Evolutionary conservation across 2,113 vertebrate genomes (phyloP).

Genomic region (Myxocyprinus asiaticus): DNA sequence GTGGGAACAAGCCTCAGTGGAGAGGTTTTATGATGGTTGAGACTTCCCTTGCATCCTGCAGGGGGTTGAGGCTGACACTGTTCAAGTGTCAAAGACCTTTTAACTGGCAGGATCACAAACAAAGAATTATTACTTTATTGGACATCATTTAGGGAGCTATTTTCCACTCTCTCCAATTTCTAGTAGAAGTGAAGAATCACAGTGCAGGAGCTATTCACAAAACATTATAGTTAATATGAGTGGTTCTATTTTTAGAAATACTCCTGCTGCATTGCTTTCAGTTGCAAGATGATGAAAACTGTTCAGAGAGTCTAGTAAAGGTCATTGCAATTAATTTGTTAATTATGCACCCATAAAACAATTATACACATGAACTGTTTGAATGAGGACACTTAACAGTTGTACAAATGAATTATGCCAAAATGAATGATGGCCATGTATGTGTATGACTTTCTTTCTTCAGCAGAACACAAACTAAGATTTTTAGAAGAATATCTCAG

Average conservation of each 20-base stretch:
- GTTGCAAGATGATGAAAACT: neutral
- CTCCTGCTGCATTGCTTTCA: neutral
- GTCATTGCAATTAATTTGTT: constrained; percentile 29
- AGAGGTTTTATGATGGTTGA: constrained; percentile 72
- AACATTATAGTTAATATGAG: constrained; percentile 14
- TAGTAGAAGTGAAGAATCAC: constrained; percentile 15
- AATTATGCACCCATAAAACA: constrained; percentile 52
- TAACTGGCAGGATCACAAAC: constrained; percentile 62
- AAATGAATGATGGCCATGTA: neutral
- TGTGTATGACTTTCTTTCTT: constrained; percentile 5
- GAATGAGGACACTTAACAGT: constrained; percentile 17
- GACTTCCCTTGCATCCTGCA: constrained; percentile 77
- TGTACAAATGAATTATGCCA: constrained; percentile 36
- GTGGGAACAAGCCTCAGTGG: constrained; percentile 69
- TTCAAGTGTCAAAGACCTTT: constrained; percentile 71
- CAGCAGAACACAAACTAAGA: no score
- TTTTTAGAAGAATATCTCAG: no score
- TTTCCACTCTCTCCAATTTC: constrained; percentile 44
- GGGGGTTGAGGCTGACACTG: constrained; percentile 68
- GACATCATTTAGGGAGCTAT: constrained; percentile 49
- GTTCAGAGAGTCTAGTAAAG: neutral
- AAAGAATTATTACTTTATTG: constrained; percentile 59
- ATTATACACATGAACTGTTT: constrained; percentile 38
- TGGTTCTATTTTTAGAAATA: constrained; percentile 15
- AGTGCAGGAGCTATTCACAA: neutral